Conservation (phyloP, 1,140 invertebrate genomes). For the Sogatella furcifera region DNA sequence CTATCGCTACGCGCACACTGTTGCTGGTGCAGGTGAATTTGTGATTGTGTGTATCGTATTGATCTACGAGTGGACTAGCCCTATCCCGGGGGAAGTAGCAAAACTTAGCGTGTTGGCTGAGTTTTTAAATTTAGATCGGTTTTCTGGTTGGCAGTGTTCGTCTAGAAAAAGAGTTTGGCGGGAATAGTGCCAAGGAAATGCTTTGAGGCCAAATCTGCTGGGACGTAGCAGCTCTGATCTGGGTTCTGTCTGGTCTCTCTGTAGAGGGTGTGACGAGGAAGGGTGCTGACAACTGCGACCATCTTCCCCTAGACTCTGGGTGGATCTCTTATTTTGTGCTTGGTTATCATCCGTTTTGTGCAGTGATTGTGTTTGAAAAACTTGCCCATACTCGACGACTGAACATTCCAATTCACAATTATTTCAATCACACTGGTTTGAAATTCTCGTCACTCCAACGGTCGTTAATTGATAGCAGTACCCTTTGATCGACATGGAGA, state of each 20-base stretch:
- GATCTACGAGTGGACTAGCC: slow-evolving; percentile 12
- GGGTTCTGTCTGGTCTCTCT: slow-evolving; percentile 2
- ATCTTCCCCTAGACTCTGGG: background rate
- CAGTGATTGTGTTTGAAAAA: too few species aligned
- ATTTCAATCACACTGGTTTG: too few species aligned
- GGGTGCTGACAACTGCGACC: background rate
- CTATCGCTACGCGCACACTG: background rate
- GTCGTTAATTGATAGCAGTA: too few species aligned
- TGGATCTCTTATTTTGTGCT: background rate
- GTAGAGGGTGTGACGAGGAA: slow-evolving; percentile 8
- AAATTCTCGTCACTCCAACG: too few species aligned
- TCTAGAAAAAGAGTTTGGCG: slow-evolving; percentile 11
- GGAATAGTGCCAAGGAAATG: slow-evolving; percentile 16
- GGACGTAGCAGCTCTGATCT: background rate
- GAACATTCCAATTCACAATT: background rate
- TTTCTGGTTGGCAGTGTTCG: background rate
- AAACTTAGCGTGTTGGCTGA: slow-evolving; percentile 5
- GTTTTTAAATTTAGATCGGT: slow-evolving; percentile 11
- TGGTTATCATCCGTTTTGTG: background rate
- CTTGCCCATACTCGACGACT: background rate
- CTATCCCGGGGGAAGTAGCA: background rate
- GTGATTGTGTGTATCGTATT: slow-evolving; percentile 2
- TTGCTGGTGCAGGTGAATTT: slow-evolving; percentile 2
- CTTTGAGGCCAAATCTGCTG: slow-evolving; percentile 3
- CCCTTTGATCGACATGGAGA: background rate